phyloP scores from a whole-genome alignment of 2,888 invertebrate species.

The Hypomecis atomaria region DNA sequence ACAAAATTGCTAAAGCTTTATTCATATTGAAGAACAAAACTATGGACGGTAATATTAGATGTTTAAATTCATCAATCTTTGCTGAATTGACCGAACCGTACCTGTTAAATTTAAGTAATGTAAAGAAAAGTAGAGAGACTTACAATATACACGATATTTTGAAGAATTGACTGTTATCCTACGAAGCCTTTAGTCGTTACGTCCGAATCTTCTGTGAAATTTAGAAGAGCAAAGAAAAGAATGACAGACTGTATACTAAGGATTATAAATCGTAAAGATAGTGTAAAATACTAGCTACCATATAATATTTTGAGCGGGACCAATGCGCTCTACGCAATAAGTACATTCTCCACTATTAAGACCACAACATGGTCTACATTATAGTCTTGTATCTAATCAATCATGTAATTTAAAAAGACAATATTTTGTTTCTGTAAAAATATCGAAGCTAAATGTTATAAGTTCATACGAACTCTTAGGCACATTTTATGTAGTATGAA shows the following conservation, averaged over 20 bases:
- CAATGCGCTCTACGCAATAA: slow-evolving; percentile 51
- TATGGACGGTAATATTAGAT: slow-evolving; percentile 68
- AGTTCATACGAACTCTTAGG: slow-evolving; percentile 70
- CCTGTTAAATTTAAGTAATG: slow-evolving; percentile 32
- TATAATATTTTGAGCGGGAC: slow-evolving; percentile 69
- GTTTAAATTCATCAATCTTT: slow-evolving; percentile 41
- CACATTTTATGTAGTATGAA: slow-evolving; percentile 73
- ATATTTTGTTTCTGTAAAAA: slow-evolving; percentile 42
- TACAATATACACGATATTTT: slow-evolving; percentile 45
- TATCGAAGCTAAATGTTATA: slow-evolving; percentile 67
- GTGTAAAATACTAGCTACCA: slow-evolving; percentile 65
- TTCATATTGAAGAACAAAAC: slow-evolving; percentile 45
- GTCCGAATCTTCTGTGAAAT: slow-evolving; percentile 30
- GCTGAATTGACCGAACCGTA: slow-evolving; percentile 51
- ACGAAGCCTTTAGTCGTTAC: slow-evolving; percentile 39
- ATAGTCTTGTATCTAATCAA: slow-evolving; percentile 26
- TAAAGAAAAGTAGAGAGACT: slow-evolving; percentile 31
- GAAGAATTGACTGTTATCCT: slow-evolving; percentile 58
- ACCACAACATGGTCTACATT: not conserved
- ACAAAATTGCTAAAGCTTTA: slow-evolving; percentile 48
- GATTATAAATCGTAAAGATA: slow-evolving; percentile 55
- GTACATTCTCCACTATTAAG: slow-evolving; percentile 18
- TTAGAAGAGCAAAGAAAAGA: slow-evolving; percentile 35
- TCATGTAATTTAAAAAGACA: slow-evolving; percentile 30
- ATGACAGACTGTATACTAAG: slow-evolving; percentile 40